A percentile compares a stretch with the other conserved stretches of the same genome.
Conservation (phyloP, 2,888 invertebrate genomes). For the Mesoligia furuncula region DNA sequence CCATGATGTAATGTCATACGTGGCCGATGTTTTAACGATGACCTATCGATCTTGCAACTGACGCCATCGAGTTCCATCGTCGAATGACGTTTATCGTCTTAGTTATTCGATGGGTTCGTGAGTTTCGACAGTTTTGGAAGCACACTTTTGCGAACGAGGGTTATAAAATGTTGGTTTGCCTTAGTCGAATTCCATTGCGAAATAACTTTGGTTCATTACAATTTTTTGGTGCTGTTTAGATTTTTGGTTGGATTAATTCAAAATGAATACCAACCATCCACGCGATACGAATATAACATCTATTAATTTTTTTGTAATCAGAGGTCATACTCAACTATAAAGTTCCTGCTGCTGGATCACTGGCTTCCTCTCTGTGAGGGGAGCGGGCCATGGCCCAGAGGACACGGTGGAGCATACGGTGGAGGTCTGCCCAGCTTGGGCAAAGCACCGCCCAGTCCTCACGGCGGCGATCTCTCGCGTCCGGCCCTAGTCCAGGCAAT, state of each 20-base stretch:
- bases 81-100: neutral
- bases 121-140: neutral
- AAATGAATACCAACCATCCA: neutral
- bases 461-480: no score
- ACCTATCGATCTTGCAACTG: slow-evolving; percentile 43
- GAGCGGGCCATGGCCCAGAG: no score
- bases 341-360: neutral
- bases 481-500: no score
- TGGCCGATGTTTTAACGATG: slow-evolving; percentile 33
- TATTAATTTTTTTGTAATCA: neutral
- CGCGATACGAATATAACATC: no score
- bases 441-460: no score
- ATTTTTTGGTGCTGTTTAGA: neutral
- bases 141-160: neutral
- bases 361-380: no score
- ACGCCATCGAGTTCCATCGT: slow-evolving; percentile 16
- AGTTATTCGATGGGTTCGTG: slow-evolving; percentile 1
- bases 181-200: neutral
- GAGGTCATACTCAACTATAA: neutral
- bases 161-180: neutral
- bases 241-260: neutral
- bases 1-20: slow-evolving; percentile 43
- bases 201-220: neutral
- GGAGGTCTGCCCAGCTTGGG: no score
- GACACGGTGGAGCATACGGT: no score